phyloP scores from a whole-genome alignment of 2,797 vertebrate genomes.

The Hephaestus fuliginosus region DNA sequence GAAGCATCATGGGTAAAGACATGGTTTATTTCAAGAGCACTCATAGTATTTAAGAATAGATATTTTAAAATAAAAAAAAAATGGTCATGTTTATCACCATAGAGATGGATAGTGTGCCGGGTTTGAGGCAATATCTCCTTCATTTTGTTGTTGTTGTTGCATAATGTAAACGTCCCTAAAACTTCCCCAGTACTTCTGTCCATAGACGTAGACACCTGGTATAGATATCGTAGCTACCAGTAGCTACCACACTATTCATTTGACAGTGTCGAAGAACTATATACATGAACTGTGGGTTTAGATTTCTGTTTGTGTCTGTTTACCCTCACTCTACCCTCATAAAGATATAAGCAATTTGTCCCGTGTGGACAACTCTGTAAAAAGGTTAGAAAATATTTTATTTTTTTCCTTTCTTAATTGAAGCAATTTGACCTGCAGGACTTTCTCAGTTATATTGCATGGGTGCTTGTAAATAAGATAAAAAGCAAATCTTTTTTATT shows the following conservation, averaged over 20 bases:
- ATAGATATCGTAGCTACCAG: slow-evolving; percentile 73
- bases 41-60: slow-evolving; percentile 86
- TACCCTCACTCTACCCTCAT: slow-evolving; percentile 87
- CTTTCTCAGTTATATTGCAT: slow-evolving; percentile 95
- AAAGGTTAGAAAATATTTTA: slow-evolving; percentile 90
- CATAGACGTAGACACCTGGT: slow-evolving; percentile 76
- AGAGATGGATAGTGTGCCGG: slow-evolving; percentile 82
- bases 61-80: slow-evolving; percentile 84
- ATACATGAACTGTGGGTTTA: slow-evolving; percentile 78
- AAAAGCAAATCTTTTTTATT: slow-evolving; percentile 92
- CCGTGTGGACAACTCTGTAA: slow-evolving; percentile 90
- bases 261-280: slow-evolving; percentile 74
- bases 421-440: slow-evolving; percentile 94
- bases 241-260: slow-evolving; percentile 74
- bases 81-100: slow-evolving; percentile 78
- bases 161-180: slow-evolving; percentile 77
- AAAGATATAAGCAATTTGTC: slow-evolving; percentile 90
- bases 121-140: slow-evolving; percentile 86
- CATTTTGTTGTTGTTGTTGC: slow-evolving; percentile 83
- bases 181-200: slow-evolving; percentile 71
- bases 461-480: slow-evolving; percentile 93
- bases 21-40: slow-evolving; percentile 84
- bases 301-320: slow-evolving; percentile 79
- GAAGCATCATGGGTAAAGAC: slow-evolving; percentile 78
- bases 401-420: slow-evolving; percentile 89